Percentiles rank a stretch among this genome's conserved stretches.
These are phyloP conservation scores for Trematomus bernacchii DNA, from an alignment of 2,797 vertebrate species.

Conservation along the genomic window DNA sequence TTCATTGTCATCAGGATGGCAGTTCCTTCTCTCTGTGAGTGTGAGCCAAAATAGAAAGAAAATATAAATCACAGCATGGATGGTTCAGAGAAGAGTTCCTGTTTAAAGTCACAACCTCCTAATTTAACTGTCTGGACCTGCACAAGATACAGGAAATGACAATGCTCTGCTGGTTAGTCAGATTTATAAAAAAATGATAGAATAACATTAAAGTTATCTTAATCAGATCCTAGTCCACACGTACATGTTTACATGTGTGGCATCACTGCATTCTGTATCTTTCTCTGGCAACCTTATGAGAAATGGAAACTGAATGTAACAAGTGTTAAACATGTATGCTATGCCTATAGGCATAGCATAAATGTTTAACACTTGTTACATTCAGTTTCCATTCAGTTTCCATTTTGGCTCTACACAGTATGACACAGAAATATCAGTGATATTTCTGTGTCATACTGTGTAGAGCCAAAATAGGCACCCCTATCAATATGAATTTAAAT, in stretches of 20 bases:
- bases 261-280: neutral
- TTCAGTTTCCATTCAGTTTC: too few species aligned
- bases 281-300: neutral
- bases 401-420: too few species aligned
- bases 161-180: rapidly evolving
- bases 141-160: neutral
- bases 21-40: neutral
- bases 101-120: rapidly evolving
- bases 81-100: slow-evolving; percentile 23
- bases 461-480: too few species aligned
- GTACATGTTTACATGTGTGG: neutral
- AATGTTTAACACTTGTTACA: too few species aligned
- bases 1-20: slow-evolving; percentile 30
- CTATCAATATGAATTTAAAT: too few species aligned
- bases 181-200: too few species aligned
- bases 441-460: too few species aligned
- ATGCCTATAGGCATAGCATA: too few species aligned
- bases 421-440: too few species aligned
- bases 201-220: neutral
- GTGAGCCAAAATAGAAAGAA: neutral
- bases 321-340: too few species aligned
- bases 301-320: neutral
- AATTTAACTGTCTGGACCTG: neutral
- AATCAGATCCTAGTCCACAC: neutral
- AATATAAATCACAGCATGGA: rapidly evolving